Evolutionary conservation across 2,797 vertebrate species (phyloP), one percentile per base, ranked within the genome.

Genomic region (Coendou prehensilis): DNA sequence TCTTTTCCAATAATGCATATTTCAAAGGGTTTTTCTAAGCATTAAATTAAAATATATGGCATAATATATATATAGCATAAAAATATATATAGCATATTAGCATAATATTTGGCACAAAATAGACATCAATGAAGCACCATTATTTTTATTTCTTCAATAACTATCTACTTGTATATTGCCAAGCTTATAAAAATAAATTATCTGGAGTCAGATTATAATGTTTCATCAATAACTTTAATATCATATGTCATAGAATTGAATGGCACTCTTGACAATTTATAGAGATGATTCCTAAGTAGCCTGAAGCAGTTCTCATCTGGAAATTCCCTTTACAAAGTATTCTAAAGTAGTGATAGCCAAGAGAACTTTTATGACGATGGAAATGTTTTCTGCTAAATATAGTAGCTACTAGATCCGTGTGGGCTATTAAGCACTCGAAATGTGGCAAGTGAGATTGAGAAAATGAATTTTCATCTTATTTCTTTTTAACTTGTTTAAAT

Each of bases 211-310:
- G 89, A 79, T 95, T 97, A 93, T 10, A 52, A 71, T 45, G 56
- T 96, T 96, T 95, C 87, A 94, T 94, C 96, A 97, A 98, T 98
- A 98, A 94, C 88, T 95, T 97, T 97, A 98, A 87, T 84, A 91
- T 93, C 33, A 13, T 67, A 63, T 63, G 85, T 69, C 97, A 82
- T 76, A 95, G 76, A 96, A 93, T 76, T 59, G 18, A 89, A 84
- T 80, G 67, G 80, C 71, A 15, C 15, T 84, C 82, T 95, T 73
- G 92, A 94, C 73, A 92, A 64, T 95, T 97, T 97, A 95, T 89
- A 96, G 87, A 47, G 80, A 56, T 47, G 47, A 93, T 80, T 96
- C 50, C 61, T 91, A 85, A 93, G 82, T 75, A 80, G 47, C 85
- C 82, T 88, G 33, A 89, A 94, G 82, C 54, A 30, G n/a, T 83